Percentiles rank a stretch among this genome's conserved stretches.
phyloP scores from a whole-genome alignment of 2,888 invertebrate species.

The Cantharis flavilabris region DNA sequence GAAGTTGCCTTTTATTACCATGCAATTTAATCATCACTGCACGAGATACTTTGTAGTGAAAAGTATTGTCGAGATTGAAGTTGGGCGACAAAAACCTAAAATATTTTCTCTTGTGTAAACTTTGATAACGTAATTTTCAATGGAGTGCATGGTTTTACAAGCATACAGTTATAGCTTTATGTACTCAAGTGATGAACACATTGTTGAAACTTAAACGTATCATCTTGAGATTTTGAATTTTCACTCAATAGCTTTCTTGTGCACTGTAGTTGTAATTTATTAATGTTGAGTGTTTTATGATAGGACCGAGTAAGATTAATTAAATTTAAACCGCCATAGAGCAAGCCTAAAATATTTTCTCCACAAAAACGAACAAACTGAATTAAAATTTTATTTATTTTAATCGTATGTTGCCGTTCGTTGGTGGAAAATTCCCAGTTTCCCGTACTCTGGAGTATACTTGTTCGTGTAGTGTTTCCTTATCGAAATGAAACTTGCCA shows the following conservation, averaged over 20 bases:
- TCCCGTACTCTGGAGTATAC: not conserved
- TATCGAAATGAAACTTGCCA: not conserved
- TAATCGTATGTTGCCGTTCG: not conserved
- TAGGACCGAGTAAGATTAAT: not conserved
- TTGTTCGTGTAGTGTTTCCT: not conserved
- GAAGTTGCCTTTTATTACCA: not conserved
- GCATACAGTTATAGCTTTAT: not conserved
- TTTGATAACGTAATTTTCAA: not conserved
- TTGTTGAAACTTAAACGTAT: not conserved
- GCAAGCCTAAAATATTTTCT: not conserved
- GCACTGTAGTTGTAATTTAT: not conserved
- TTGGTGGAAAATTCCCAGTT: not conserved
- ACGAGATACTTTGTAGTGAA: not conserved
- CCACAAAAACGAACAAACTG: not conserved
- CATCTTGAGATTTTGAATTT: not conserved
- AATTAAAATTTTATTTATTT: not conserved
- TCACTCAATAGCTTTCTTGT: not conserved
- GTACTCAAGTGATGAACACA: not conserved
- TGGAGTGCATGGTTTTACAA: not conserved
- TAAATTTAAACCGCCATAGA: not conserved
- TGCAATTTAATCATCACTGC: conserved; percentile 1
- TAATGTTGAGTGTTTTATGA: not conserved
- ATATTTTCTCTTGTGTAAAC: conserved; percentile 1
- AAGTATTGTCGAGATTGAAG: not conserved
- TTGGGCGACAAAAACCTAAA: not conserved